Evolutionary conservation across 2,113 vertebrate species (phyloP).

Genomic region (Neodontobutis hainanensis): DNA sequence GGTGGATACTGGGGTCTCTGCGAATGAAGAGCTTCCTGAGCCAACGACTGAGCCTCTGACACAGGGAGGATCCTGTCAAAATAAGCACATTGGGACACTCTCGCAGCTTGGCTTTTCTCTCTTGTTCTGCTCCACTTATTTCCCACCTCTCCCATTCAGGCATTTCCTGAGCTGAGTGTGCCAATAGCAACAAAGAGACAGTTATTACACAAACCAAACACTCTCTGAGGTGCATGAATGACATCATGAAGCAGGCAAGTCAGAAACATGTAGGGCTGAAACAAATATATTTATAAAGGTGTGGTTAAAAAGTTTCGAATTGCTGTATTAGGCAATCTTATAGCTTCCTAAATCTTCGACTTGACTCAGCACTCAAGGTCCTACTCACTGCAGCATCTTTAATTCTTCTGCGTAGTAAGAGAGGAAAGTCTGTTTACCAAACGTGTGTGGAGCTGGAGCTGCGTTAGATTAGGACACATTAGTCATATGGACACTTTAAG

Average conservation of each 20-base stretch:
- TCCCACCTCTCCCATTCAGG: constrained; percentile 72
- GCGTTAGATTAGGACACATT: constrained; percentile 33
- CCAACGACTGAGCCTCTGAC: constrained; percentile 51
- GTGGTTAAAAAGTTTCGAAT: background rate
- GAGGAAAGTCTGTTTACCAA: constrained; percentile 9
- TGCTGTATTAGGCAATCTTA: background rate
- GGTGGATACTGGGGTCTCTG: constrained; percentile 57
- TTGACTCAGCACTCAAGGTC: background rate
- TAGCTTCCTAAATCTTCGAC: background rate
- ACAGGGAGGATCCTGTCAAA: constrained; percentile 66
- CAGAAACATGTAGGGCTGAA: background rate
- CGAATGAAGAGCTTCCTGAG: constrained; percentile 42
- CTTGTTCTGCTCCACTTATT: constrained; percentile 57
- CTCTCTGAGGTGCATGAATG: constrained; percentile 1
- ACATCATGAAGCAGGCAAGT: background rate
- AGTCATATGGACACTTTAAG: constrained; percentile 47
- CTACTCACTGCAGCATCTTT: constrained; percentile 3
- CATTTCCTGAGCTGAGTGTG: constrained; percentile 70
- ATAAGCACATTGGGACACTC: constrained; percentile 58
- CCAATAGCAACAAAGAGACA: constrained; percentile 60
- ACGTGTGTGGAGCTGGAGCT: constrained; percentile 15
- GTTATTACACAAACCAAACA: constrained; percentile 58
- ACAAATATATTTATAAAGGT: too few relatives aligned
- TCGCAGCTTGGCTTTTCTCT: constrained; percentile 46
- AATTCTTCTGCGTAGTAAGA: constrained; percentile 2